Evolutionary conservation across 1,140 invertebrate species (phyloP).

Genomic region (Penaeus indicus): DNA sequence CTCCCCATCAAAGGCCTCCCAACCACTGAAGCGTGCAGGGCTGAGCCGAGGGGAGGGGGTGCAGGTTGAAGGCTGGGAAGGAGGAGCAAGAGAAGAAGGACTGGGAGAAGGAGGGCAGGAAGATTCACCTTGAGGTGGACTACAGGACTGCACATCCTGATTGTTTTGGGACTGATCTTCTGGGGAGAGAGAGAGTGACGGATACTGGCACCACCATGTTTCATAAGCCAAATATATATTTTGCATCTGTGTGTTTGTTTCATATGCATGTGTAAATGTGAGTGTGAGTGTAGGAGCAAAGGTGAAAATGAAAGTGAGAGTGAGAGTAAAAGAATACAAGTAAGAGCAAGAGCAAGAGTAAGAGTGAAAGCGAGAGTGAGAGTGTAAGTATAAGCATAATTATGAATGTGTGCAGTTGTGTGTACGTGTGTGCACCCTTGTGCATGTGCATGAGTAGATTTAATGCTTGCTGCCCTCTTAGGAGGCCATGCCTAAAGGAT

Average conservation of each 20-base stretch:
- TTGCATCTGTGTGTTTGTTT: not conserved
- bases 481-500: too few species aligned
- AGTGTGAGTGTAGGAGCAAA: too few species aligned
- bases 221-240: constrained; percentile 15
- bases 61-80: constrained; percentile 52
- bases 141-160: constrained; percentile 48
- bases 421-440: too few species aligned
- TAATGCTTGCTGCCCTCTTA: not conserved
- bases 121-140: constrained; percentile 54
- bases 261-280: too few species aligned
- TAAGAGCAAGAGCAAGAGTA: too few species aligned
- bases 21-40: constrained; percentile 48
- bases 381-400: too few species aligned
- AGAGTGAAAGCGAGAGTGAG: too few species aligned
- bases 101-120: constrained; percentile 40
- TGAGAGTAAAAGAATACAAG: too few species aligned
- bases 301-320: too few species aligned
- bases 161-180: constrained; percentile 64
- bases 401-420: too few species aligned
- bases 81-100: constrained; percentile 50
- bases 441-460: not conserved
- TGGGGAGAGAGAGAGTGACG: constrained; percentile 57
- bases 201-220: not conserved
- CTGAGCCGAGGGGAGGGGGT: constrained; percentile 57
- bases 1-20: constrained; percentile 53